phyloP scores from a whole-genome alignment of 2,797 vertebrate species.

The Fratercula arctica region DNA sequence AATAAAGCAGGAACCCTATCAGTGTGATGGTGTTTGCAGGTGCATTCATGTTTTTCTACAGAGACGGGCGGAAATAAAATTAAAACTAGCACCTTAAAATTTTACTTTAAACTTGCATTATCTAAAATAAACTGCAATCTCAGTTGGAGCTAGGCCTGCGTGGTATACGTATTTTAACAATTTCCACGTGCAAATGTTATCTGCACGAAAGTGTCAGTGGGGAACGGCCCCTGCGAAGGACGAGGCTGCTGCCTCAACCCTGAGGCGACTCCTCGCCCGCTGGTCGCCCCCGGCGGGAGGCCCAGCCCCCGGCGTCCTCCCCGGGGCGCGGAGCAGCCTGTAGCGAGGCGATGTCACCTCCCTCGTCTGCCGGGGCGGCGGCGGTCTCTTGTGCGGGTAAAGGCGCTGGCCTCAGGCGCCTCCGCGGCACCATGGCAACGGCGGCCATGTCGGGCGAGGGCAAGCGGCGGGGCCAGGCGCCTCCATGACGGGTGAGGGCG shows the following conservation, averaged over 20 bases:
- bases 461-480: background rate
- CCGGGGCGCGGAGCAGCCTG: fast-evolving
- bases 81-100: background rate
- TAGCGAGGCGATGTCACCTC: fast-evolving
- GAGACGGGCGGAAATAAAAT: background rate
- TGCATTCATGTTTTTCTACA: background rate
- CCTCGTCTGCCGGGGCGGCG: background rate
- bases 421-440: background rate
- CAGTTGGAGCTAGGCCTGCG: fast-evolving
- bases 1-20: background rate
- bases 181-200: fast-evolving
- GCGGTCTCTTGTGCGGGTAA: background rate
- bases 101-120: background rate
- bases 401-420: background rate
- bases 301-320: background rate
- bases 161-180: fast-evolving
- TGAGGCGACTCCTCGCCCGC: no score
- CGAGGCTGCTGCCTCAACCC: background rate
- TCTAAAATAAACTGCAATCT: background rate
- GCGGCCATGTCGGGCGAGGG: background rate
- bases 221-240: background rate
- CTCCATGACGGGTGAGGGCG: background rate
- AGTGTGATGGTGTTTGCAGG: no score
- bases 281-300: no score
- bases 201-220: no score